Percentiles rank a stretch among this genome's conserved stretches.
Evolutionary conservation across 2,113 vertebrate genomes (phyloP).

Genomic region (Murina feae): DNA sequence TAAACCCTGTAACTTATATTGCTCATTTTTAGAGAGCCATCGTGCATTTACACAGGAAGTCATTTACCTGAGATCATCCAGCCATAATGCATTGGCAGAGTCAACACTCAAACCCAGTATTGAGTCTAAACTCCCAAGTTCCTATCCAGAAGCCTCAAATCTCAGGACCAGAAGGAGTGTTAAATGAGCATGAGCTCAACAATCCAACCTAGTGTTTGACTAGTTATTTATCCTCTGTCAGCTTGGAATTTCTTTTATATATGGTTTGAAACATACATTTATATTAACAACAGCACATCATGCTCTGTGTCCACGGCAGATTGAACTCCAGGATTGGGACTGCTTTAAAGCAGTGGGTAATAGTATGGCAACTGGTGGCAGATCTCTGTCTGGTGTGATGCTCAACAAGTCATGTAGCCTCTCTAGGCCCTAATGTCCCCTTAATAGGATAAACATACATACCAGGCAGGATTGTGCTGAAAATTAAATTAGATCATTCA

Average conservation of each 20-base stretch:
- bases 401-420: background rate
- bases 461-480: background rate
- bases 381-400: background rate
- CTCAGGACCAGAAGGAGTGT: background rate
- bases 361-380: background rate
- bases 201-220: background rate
- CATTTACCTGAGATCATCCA: background rate
- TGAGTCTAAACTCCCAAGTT: background rate
- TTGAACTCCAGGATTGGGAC: background rate
- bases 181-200: background rate
- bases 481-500: background rate
- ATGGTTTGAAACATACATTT: background rate
- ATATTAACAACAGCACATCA: background rate
- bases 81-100: background rate
- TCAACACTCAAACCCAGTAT: background rate
- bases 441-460: background rate
- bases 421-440: background rate
- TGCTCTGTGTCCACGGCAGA: background rate
- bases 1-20: background rate
- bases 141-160: background rate
- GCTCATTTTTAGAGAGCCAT: background rate
- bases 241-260: background rate
- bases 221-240: background rate
- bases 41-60: background rate
- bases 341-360: background rate